A percentile compares a stretch with the other conserved stretches of the same genome.
Evolutionary conservation across 2,113 vertebrate genomes (phyloP).

Genomic region (Garra rufa): DNA sequence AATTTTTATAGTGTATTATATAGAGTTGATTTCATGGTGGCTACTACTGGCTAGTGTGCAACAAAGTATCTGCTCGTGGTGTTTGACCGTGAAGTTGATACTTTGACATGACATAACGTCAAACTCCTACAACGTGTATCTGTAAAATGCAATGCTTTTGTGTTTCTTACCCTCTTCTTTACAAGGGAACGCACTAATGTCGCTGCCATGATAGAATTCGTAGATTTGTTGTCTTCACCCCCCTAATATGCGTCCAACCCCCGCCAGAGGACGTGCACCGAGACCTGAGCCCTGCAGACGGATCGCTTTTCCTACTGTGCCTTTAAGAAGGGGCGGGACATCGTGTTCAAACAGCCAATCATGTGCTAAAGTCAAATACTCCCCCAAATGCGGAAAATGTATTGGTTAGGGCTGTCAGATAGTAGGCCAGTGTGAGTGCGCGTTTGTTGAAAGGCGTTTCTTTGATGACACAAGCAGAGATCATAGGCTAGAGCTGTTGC

Average conservation of each 20-base stretch:
- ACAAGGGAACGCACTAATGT: constrained; percentile 66
- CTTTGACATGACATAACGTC: neutral
- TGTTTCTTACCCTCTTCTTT: constrained; percentile 72
- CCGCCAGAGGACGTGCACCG: constrained; percentile 27
- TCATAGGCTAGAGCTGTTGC: constrained; percentile 28
- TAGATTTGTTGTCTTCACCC: neutral
- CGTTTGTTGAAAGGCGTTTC: neutral
- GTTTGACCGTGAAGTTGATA: constrained; percentile 16
- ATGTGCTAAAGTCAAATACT: constrained; percentile 45
- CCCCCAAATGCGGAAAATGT: neutral
- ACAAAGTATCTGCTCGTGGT: neutral
- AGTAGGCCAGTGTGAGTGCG: neutral
- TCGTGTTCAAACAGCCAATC: neutral
- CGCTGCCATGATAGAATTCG: constrained; percentile 68
- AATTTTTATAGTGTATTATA: neutral
- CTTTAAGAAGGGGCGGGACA: constrained; percentile 55
- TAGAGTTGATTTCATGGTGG: neutral
- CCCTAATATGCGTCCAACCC: neutral
- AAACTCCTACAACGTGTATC: too few species aligned
- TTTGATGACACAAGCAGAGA: neutral
- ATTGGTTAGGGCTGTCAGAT: neutral
- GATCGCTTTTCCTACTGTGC: neutral
- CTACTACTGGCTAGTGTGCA: constrained; percentile 2
- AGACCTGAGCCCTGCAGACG: neutral
- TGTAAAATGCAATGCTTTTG: neutral